A percentile compares a stretch with the other conserved stretches of the same genome.
Conservation (phyloP, 2,113 vertebrate species). For the Notiomystis cincta region DNA sequence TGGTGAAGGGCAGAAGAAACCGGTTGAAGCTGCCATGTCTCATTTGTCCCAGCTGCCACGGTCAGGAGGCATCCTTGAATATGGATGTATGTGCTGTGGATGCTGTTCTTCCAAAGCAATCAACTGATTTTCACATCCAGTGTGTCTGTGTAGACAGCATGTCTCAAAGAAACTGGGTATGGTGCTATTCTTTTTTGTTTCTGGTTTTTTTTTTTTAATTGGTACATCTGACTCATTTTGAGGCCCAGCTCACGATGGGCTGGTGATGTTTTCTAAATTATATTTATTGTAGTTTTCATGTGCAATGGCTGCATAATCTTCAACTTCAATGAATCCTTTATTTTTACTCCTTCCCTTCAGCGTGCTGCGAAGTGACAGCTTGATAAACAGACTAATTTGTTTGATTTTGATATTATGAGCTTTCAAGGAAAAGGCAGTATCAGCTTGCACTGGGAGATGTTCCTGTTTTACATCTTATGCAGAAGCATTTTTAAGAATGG, state of each 20-base stretch:
- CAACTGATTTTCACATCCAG: background rate
- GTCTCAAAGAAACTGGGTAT: background rate
- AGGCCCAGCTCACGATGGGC: background rate
- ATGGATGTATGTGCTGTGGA: background rate
- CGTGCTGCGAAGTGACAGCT: background rate
- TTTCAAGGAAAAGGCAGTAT: background rate
- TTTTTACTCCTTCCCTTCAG: background rate
- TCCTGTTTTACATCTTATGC: background rate
- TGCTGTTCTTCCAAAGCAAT: background rate
- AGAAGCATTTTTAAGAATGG: background rate
- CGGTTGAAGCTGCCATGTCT: background rate
- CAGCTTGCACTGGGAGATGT: accelerated
- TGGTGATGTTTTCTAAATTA: background rate
- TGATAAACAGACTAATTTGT: background rate
- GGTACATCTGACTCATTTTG: background rate
- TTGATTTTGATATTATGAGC: background rate
- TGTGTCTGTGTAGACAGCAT: background rate
- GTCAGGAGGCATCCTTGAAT: background rate
- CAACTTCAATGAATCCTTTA: background rate
- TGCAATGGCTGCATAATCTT: background rate
- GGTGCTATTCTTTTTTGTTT: background rate
- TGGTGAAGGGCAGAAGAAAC: background rate
- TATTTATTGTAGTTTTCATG: background rate
- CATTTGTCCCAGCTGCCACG: background rate
- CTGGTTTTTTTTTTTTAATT: background rate